Base-by-base conservation (phyloP, 35 echinoderm and acorn worm species). In the Acanthaster planci region DNA sequence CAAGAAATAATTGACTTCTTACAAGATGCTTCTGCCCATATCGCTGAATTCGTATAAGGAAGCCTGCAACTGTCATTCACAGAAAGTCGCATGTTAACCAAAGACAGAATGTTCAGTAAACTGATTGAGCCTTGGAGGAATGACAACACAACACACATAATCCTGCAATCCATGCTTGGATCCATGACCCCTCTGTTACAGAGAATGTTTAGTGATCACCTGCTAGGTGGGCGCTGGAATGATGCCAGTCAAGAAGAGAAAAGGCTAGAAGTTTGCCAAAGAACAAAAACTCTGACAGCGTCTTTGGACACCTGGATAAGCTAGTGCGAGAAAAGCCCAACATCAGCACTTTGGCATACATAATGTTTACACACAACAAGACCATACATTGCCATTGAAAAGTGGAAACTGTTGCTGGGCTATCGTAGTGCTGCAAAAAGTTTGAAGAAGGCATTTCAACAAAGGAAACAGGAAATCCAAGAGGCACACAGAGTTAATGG, bases 271-370 rank as follows among this genome's bases (percentile, higher is more conserved):
- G 88, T 0, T 68, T 90, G n/a, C 88, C 88, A 26, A 86, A 91
- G 42, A 76, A 86, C 84, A 91, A 86, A 22, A 91, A 68, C 75
- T 76, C 76, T 38, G 89, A 91, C 35, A 86, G 89, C 37, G 32
- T 91, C 10, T 91, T 86, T 81, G 89, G 52, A 6, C 84, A 91
- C 52, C 51, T 86, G 27, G 77, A 86, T 38, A 52, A 58, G 5
- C 19, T 85, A 9, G 26, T 90, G 1, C 17, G 21, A 38, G 72
- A 77, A 31, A 90, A 90, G 78, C 59, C 80, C 52, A 78, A 47
- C 88, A 19, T 77, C 88, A 60, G 64, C 82, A 47, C 57, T 78
- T 2, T 32, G 40, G 80, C 87, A 22, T 89, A 60, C 56, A 87
- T 87, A 7, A 79, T 80, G 85, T 87, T 87, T 60, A 3, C 85